Evolutionary conservation across 2,113 vertebrate genomes (phyloP).

Genomic region (Sander lucioperca): DNA sequence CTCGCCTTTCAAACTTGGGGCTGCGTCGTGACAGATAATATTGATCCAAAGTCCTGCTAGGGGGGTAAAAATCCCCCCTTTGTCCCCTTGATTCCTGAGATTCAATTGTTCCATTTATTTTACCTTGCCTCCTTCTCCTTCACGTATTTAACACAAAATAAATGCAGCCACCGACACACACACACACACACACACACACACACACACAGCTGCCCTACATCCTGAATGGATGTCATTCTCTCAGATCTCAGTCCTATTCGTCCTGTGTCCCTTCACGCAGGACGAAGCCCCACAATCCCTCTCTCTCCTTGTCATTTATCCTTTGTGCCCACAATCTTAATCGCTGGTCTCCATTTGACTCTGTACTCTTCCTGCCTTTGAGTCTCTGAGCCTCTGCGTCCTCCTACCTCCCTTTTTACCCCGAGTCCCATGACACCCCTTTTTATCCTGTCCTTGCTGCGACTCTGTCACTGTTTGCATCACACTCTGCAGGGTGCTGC

Average conservation of each 20-base stretch:
- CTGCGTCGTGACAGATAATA: conserved; percentile 82
- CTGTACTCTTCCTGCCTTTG: conserved; percentile 72
- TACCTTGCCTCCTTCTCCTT: conserved; percentile 57
- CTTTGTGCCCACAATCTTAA: conserved; percentile 69
- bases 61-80: conserved; percentile 66
- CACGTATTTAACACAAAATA: conserved; percentile 44
- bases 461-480: conserved; percentile 72
- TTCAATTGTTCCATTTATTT: conserved; percentile 75
- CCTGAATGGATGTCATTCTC: conserved; percentile 53
- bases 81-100: conserved; percentile 70
- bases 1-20: conserved; percentile 79
- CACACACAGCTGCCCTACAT: conserved; percentile 51
- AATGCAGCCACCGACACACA: background rate
- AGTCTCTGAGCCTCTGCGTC: conserved; percentile 64
- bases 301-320: conserved; percentile 65
- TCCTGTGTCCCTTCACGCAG: conserved; percentile 41
- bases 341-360: conserved; percentile 75
- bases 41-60: conserved; percentile 75
- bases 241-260: conserved; percentile 47
- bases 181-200: conserved; percentile 23
- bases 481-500: conserved; percentile 57
- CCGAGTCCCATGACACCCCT: conserved; percentile 60
- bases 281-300: conserved; percentile 43
- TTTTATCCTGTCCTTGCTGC: conserved; percentile 80
- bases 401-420: conserved; percentile 53